Evolutionary conservation across 2,888 invertebrate species (phyloP), one percentile per base, ranked within the genome.

Genomic region (Onchidella celtica): DNA sequence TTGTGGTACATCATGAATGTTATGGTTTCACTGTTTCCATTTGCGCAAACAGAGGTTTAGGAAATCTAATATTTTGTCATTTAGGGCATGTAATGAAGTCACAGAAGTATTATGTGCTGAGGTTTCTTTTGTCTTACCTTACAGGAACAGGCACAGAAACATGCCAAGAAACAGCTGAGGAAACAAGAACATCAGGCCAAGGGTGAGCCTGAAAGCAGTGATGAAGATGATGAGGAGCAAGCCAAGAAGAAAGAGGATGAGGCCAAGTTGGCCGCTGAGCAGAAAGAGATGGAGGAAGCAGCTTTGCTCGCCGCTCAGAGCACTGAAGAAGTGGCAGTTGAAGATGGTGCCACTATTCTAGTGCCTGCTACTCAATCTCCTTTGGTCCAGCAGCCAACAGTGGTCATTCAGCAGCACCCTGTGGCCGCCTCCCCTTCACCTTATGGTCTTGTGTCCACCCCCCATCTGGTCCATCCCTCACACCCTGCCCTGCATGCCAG

Each of bases 161-260:
- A 98, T 93, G 87, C 97, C 96, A 88, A 97, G 94, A 93, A 97
- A 96, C 86, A 97, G 93, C 90, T 97, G 94, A 84, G 88, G 66
- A 83, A 88, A 27, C 86, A 97, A 93, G 90, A 97, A 94, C 90
- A 89, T 75, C 86, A 88, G 38, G 89, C 88, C 34, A 87, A 88
- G 4, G 90, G 90, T 63, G 89, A 90, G 80, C 87, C 89, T 29
- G 87, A 88, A 57, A 86, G 87, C 55, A 85, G 83, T 70, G 86
- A 86, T 34, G 83, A 84, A 1, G 84, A 79, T 72, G 88, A 86
- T 27, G 88, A 89, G 66, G 85, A 85, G 24, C 27, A 74, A 3
- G 76, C 73, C 3, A 76, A 85, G n/a, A 61, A 81, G 14, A 77
- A 74, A 27, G 78, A 83, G 21, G 87, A 87, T 17, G 87, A 88